Base-by-base conservation (phyloP, 1,140 invertebrate species). In the Drosophila tristis region DNA sequence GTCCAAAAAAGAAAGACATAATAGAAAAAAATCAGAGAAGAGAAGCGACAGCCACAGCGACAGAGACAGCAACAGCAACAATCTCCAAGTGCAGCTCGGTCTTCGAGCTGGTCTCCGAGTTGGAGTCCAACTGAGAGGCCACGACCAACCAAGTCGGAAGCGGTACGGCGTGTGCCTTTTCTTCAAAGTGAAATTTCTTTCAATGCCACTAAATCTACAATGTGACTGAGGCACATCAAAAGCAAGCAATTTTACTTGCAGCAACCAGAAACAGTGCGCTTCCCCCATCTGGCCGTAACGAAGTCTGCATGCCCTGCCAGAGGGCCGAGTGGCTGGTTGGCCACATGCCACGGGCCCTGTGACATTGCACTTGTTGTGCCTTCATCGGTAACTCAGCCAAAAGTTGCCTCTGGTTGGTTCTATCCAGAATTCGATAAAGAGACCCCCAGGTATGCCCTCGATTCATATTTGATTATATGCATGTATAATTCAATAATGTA, bases 171-270 rank as follows among this genome's bases (percentile, higher is more conserved):
- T 85, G 68, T 86, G 74, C 58, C 65, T 74, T 82, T 86, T 87
- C 82, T 87, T 75, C 55, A 62, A 86, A 86, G 82, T 87, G 82
- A 86, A 86, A 86, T 78, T 82, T 78, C 50, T 58, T 63, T 74
- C 68, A 86, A 85, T 86, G 74, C 64, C 81, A 78, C 80, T 62
- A 76, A 68, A 62, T 80, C 55, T 50, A 85, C 81, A 86, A 86
- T 75, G 68, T 49, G 58, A 51, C 74, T 68, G 50, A 49, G 61
- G 47, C 60, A 57, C 54, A 75, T 62, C 47, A 74, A 59, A 85
- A 76, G 50, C 62, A 45, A 77, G 62, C 58, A 51, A 67, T 59
- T 66, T 39, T 31, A 59, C 53, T 67, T 66, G 39, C 56, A 60
- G 42, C 43, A 61, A 47, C 13, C 16, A 53, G 42, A 71, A 29